Base-by-base conservation (phyloP, 2,113 vertebrate genomes). In the Electrona antarctica region DNA sequence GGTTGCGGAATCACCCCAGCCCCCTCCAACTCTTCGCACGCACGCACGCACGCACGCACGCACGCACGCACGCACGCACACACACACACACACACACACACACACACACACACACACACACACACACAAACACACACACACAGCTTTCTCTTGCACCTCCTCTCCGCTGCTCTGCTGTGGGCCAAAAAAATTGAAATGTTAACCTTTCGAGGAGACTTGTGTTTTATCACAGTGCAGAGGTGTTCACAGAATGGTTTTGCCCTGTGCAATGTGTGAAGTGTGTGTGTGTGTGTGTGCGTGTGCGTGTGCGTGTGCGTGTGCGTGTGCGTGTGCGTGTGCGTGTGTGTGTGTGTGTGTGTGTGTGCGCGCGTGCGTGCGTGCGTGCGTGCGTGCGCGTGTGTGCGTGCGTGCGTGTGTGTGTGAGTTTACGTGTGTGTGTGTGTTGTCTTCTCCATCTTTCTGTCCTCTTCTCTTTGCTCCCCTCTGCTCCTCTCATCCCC, bases 121-220 rank as follows among this genome's bases (percentile, higher is more conserved):
- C 29, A 67, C 61, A 21, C 41, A 10, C 10, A 21, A 46, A 64
- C 51, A 11, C 54, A 56, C 29, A 58, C 69, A 70, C 71, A 79
- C 73, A 79, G 49, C 67, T 76, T 71, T 64, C 13, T 48, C 58
- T 41, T 15, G 65, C 67, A 69, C 78, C 56, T 63, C 65, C 63
- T 59, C 67, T 54, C 68, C 72, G 64, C 83, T 60, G 81, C 65
- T 73, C 76, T 73, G 79, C 83, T 79, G 67, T 72, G 74, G 29
- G 73, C 78, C 75, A 61, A 67, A 67, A 69, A 78, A 88, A 87
- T 82, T 85, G 81, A 88, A 88, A 90, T 85, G 82, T 74, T 91
- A 88, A 92, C 91, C 87, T 90, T 92, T 93, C 86, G 79, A 90
- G 80, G 86, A 78, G 91, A 90, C 85, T 83, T 87, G 84, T 77